Evolutionary conservation across 2,888 invertebrate genomes (phyloP).

Genomic region (Acrocyrtus sp.): DNA sequence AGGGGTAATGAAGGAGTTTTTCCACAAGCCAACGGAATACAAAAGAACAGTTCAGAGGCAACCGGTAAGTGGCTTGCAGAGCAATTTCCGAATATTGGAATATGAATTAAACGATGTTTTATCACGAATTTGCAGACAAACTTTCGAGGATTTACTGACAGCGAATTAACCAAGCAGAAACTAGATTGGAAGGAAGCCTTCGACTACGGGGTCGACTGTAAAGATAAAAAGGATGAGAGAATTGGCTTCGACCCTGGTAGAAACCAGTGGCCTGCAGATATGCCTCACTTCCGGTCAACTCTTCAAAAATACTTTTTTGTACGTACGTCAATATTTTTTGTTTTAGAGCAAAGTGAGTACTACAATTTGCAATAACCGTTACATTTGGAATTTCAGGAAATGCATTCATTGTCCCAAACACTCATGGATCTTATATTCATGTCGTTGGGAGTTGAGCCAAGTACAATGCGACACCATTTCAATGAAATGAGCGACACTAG

Average conservation of each 20-base stretch:
- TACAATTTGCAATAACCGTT: background rate
- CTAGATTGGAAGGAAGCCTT: conserved; percentile 54
- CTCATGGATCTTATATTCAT: conserved; percentile 47
- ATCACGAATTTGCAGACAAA: conserved; percentile 52
- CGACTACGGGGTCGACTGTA: conserved; percentile 39
- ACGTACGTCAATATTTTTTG: background rate
- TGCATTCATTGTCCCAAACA: conserved; percentile 35
- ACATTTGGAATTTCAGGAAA: conserved; percentile 23
- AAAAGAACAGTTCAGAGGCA: background rate
- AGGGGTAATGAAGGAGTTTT: background rate
- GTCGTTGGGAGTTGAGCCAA: conserved; percentile 36
- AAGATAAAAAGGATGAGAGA: background rate
- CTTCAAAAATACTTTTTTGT: conserved; percentile 38
- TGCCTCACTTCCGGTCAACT: conserved; percentile 31
- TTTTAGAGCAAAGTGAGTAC: background rate
- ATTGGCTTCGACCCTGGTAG: conserved; percentile 41
- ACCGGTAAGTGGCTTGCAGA: no score
- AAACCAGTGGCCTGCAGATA: conserved; percentile 49
- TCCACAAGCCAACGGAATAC: background rate
- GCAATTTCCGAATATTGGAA: no score
- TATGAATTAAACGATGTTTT: no score
- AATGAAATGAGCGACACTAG: conserved; percentile 42
- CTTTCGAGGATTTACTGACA: conserved; percentile 52
- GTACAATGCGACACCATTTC: conserved; percentile 36
- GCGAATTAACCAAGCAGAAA: conserved; percentile 48